phyloP scores from a whole-genome alignment of 2,113 vertebrate species.

The Etia nguti region DNA sequence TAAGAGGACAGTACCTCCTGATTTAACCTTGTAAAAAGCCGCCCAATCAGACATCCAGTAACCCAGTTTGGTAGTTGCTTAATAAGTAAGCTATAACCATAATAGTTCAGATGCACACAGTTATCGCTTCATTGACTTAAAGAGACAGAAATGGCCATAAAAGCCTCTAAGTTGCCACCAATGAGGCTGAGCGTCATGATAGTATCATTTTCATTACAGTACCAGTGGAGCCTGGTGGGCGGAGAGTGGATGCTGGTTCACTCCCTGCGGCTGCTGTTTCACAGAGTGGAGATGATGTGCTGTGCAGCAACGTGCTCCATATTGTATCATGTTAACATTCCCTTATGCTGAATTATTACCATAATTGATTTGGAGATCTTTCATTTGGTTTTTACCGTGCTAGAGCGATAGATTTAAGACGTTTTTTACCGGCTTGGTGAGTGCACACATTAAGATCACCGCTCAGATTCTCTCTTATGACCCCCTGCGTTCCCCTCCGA shows the following conservation, averaged over 20 bases:
- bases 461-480: not conserved
- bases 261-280: slow-evolving; percentile 1
- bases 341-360: not conserved
- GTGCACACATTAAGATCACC: not conserved
- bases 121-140: not conserved
- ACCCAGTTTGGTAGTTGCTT: not conserved
- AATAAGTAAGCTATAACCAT: not conserved
- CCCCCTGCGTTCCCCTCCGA: not conserved
- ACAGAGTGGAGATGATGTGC: not conserved
- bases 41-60: not conserved
- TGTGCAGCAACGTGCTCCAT: not conserved
- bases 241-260: slow-evolving; percentile 12
- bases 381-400: not conserved
- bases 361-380: not conserved
- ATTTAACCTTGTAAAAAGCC: not conserved
- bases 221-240: slow-evolving; percentile 26
- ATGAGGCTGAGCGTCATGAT: slow-evolving; percentile 6
- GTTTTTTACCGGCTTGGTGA: not conserved
- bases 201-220: slow-evolving; percentile 25
- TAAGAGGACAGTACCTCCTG: not conserved
- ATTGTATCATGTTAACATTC: not conserved
- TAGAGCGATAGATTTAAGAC: not conserved
- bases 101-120: not conserved
- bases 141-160: not conserved
- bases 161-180: not conserved